Evolutionary conservation across 2,797 vertebrate species (phyloP).

Genomic region (Pipistrellus pipistrellus): DNA sequence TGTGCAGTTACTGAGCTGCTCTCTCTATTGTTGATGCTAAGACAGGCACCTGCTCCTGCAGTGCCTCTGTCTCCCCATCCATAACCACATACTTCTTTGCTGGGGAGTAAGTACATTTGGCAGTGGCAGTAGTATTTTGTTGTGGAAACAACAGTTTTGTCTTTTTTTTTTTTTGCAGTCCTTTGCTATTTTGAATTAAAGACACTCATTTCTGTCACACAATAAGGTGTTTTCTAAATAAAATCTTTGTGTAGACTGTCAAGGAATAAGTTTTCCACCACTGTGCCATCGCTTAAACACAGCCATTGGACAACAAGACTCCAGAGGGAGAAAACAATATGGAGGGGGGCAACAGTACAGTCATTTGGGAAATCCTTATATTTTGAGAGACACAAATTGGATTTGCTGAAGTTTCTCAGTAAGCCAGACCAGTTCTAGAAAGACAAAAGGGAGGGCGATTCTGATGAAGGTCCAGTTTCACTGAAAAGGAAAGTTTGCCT

Average conservation of each 20-base stretch:
- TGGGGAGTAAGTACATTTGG: not conserved
- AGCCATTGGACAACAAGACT: not conserved
- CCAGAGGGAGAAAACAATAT: not conserved
- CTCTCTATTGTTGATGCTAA: not conserved
- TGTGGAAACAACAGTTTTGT: not conserved
- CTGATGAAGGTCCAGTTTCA: not conserved
- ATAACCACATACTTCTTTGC: not conserved
- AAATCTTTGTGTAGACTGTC: constrained; percentile 20
- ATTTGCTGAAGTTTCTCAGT: not conserved
- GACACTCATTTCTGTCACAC: constrained; percentile 46
- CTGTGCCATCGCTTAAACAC: not conserved
- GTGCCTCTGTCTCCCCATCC: not conserved
- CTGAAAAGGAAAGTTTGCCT: not conserved
- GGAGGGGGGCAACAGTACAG: not conserved
- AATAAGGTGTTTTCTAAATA: constrained; percentile 41
- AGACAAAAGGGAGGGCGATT: not conserved
- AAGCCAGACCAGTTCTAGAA: not conserved
- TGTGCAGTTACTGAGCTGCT: not conserved
- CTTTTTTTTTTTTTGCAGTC: not conserved
- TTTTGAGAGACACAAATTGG: not conserved
- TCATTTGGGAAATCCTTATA: not conserved
- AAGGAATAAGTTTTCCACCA: constrained; percentile 13
- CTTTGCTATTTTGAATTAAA: constrained; percentile 69
- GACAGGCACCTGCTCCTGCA: not conserved
- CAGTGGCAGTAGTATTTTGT: constrained; percentile 18